These are phyloP conservation scores for Sterrhoptilus dennistouni DNA, from an alignment of 2,113 vertebrate genomes.

Conservation along the genomic window DNA sequence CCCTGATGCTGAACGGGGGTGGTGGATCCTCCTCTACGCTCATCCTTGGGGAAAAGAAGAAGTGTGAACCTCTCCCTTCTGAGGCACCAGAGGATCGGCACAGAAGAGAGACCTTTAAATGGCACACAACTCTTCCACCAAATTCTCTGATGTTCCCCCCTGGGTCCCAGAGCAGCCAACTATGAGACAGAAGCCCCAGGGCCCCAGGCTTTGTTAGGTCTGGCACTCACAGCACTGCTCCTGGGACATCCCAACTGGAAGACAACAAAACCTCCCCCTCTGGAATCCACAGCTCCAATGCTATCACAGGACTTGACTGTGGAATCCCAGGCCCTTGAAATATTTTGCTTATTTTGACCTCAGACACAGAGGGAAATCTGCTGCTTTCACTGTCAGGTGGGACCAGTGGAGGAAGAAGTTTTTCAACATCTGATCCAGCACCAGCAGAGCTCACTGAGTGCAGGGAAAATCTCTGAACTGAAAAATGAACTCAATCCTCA, in stretches of 20 bases:
- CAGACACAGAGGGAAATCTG: background rate
- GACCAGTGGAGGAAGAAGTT: background rate
- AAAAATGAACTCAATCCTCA: background rate
- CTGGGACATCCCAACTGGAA: background rate
- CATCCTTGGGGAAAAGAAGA: background rate
- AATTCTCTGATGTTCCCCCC: background rate
- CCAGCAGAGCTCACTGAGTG: background rate
- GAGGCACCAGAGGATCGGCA: background rate
- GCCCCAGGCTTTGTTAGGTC: background rate
- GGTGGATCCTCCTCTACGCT: background rate
- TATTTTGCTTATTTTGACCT: background rate
- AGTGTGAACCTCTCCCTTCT: background rate
- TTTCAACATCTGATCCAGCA: background rate
- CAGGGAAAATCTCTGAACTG: background rate
- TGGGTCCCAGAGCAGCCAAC: background rate
- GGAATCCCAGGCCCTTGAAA: background rate
- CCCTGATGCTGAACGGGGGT: background rate
- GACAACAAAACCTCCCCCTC: background rate
- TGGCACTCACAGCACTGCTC: background rate
- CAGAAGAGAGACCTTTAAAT: background rate
- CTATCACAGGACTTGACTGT: rapidly evolving
- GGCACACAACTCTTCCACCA: background rate
- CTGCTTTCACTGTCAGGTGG: background rate
- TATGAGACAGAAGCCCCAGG: background rate
- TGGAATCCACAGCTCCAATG: background rate